Evolutionary conservation across 2,888 invertebrate species (phyloP), one percentile per base, ranked within the genome.

Genomic region (Ormyrus rosae): DNA sequence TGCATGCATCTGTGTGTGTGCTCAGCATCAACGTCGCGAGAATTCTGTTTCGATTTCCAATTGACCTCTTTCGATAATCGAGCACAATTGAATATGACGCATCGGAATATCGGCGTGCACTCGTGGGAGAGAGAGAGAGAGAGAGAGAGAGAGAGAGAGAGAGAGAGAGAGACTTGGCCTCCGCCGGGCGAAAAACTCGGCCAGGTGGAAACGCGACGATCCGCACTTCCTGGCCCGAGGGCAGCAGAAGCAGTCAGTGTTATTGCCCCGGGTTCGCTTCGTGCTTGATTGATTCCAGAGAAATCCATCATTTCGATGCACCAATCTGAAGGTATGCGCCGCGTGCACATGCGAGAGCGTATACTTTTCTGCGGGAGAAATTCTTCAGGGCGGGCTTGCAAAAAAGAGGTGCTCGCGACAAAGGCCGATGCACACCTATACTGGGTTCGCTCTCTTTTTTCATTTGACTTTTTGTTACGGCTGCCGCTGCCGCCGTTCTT

Each of bases 121-220:
- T 34, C 34, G 34, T 34, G 34, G 34, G 34, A 34, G 34, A 34
- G 77, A 45, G 64, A 75, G 78, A 71, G 63, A 68, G 46, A 13
- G 55, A 55, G 56, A 55, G 75, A 13, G 34, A 34, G 34, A 34
- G 60, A 45, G 61, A 45, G 19, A 9, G 48, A 34, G 7, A 19
- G 11, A 10, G n/a, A 53, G 55, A 4, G 34, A 34, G 71, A 67
- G 55, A 4, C 11, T 60, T 56, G 45, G 53, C 56, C 48, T 19
- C 11, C 45, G 83, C 78, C 76, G 73, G 82, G 82, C 83, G 80
- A 83, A 84, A 84, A 84, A 84, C 81, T 83, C 81, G 81, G 80
- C 82, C 83, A 84, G 84, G 84, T 84, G 83, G 84, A 84, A 84
- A 84, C 71, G 81, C 83, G 81, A 82, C 84, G 83, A 80, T 80